Conservation (phyloP, 2,888 invertebrate species). For the Pseudococcus jackbeardsleyi region DNA sequence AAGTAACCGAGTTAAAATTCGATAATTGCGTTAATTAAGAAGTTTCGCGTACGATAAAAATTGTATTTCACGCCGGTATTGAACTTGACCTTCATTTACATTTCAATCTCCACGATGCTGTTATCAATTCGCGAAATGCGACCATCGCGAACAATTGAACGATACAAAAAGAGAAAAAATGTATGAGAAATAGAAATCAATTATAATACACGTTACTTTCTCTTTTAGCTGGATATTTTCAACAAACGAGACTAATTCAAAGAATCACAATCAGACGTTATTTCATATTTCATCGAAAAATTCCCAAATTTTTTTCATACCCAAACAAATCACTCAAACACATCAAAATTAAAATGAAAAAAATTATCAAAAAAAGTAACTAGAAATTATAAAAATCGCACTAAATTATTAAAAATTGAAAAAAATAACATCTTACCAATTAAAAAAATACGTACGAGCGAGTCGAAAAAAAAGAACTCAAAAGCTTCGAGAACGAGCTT, state of each 20-base stretch:
- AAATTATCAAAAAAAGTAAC: background rate
- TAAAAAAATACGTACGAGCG: background rate
- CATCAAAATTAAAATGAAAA: background rate
- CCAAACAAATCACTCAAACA: background rate
- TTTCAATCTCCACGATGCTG: background rate
- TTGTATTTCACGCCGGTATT: slow-evolving; percentile 12
- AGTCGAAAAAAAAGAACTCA: background rate
- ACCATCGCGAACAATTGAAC: background rate
- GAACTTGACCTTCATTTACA: slow-evolving; percentile 58
- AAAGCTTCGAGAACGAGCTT: background rate
- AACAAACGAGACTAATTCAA: too few species aligned
- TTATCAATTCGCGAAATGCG: slow-evolving; percentile 22
- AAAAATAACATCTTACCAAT: background rate
- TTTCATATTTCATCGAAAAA: background rate
- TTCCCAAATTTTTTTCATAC: background rate
- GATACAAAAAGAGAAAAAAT: slow-evolving; percentile 21
- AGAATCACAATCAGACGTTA: too few species aligned
- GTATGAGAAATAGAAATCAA: background rate
- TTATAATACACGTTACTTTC: too few species aligned
- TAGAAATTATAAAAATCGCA: background rate
- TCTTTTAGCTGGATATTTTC: too few species aligned
- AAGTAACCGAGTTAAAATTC: background rate
- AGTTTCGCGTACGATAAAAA: background rate
- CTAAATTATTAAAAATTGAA: background rate
- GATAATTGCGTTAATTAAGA: slow-evolving; percentile 7